Evolutionary conservation across 2,797 vertebrate species (phyloP).

Genomic region (Siniperca scherzeri): DNA sequence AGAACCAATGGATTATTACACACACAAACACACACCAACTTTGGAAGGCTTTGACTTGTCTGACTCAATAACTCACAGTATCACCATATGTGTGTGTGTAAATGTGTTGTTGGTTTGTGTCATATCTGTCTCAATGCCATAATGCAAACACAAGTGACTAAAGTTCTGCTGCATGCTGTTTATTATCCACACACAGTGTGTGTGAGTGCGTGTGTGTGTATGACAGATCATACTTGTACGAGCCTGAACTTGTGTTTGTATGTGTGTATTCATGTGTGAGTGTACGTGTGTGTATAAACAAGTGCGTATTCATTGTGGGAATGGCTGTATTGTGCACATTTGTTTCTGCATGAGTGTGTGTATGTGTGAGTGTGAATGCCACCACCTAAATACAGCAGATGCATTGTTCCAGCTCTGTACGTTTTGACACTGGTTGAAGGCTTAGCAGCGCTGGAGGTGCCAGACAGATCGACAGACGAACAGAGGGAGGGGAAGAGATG

Average conservation of each 20-base stretch:
- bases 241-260: slow-evolving; percentile 54
- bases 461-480: slow-evolving; percentile 78
- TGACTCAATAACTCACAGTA: slow-evolving; percentile 78
- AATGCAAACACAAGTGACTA: slow-evolving; percentile 78
- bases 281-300: slow-evolving; percentile 58
- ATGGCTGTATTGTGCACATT: slow-evolving; percentile 54
- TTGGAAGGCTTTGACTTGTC: slow-evolving; percentile 81
- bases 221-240: slow-evolving; percentile 37
- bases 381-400: slow-evolving; percentile 80
- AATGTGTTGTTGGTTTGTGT: slow-evolving; percentile 65
- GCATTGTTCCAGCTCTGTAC: slow-evolving; percentile 86
- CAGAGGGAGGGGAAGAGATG: slow-evolving; percentile 46
- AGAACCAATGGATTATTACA: slow-evolving; percentile 98
- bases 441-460: slow-evolving; percentile 86
- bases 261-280: slow-evolving; percentile 43
- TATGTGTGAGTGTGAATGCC: slow-evolving; percentile 50
- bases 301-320: slow-evolving; percentile 47
- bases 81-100: slow-evolving; percentile 48
- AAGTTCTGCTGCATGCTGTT: slow-evolving; percentile 68
- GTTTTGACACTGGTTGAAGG: slow-evolving; percentile 84
- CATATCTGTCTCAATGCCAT: slow-evolving; percentile 70
- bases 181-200: slow-evolving; percentile 62
- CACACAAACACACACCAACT: slow-evolving; percentile 70
- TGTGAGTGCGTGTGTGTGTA: slow-evolving; percentile 39
- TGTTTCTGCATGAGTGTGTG: slow-evolving; percentile 27